Evolutionary conservation across 2,888 invertebrate species (phyloP), one percentile per base, ranked within the genome.

Genomic region (Ichneumoninae sp.): DNA sequence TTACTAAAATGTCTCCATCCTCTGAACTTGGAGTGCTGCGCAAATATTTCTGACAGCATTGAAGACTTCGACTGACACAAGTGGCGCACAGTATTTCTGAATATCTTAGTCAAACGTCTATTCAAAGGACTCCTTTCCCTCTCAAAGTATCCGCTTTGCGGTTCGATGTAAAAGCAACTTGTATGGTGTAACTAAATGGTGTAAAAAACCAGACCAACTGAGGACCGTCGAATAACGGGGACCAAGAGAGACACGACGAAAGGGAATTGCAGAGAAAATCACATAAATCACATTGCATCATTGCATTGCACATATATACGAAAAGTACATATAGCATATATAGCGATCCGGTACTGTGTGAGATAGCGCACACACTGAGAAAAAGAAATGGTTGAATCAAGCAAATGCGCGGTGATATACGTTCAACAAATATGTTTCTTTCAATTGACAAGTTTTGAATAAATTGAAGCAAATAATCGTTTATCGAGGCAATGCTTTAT

Each of bases 201-300:
- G 1, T 22, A 22, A 22, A 22, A 22, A 22, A 22, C 26, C 26
- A 47, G 0, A 16, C 47, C 6, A 36, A 36, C 36, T 5, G 0
- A 36, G 0, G 36, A 6, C 36, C 1, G 33, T 52, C 22, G 40
- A 50, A 47, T 66, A 36, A 36, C 6, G 26, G 16, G 57, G 19
- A 16, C 13, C 3, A 16, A 16, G 7, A 13, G 57, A 68, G 47
- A 73, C 26, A 44, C 71, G 36, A 63, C 13, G 7, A 63, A 40
- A 10, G 10, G 63, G 19, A 22, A 30, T 33, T 30, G 60, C 57
- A 36, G 40, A 19, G 10, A n/a, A 68, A 65, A 66, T 33, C 13
- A 77, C 71, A 82, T 73, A n/a, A 57, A 77, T 71, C n/a, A n/a
- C 26, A 70, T 78, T 52, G 22, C 33, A n/a, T 6, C 40, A 30